Percentiles rank a stretch among this genome's conserved stretches.
Evolutionary conservation across 2,888 invertebrate genomes (phyloP).

Genomic region (Eilema depressum): DNA sequence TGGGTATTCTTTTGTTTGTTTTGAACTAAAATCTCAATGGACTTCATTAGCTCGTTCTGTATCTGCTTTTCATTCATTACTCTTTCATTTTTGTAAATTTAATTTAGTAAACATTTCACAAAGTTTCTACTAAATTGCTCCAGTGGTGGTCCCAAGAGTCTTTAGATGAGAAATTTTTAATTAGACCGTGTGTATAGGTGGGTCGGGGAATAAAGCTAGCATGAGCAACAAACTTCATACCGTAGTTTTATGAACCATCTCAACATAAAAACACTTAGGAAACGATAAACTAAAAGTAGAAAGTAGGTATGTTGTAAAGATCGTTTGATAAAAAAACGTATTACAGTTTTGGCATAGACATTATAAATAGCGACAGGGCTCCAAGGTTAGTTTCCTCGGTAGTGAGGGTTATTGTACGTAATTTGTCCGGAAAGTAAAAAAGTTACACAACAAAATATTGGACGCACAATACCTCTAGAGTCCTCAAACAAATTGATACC

Average conservation of each 20-base stretch:
- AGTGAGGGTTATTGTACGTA: conserved; percentile 41
- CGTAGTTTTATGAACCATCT: conserved; percentile 35
- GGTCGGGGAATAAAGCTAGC: not conserved
- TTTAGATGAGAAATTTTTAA: conserved; percentile 8
- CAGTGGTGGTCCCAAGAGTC: not conserved
- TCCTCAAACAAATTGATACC: conserved; percentile 65
- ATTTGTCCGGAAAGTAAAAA: conserved; percentile 45
- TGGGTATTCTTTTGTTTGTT: conserved; percentile 56
- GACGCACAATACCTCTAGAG: conserved; percentile 47
- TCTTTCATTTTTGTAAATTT: not conserved
- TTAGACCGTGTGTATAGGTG: not conserved
- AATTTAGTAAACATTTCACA: not conserved
- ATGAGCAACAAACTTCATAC: conserved; percentile 25
- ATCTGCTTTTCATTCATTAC: conserved; percentile 1
- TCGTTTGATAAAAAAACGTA: conserved; percentile 49
- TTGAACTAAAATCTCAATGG: conserved; percentile 38
- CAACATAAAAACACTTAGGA: conserved; percentile 45
- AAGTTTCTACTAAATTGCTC: not conserved
- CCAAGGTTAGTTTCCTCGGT: conserved; percentile 37
- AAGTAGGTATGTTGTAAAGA: conserved; percentile 49
- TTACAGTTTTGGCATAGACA: conserved; percentile 44
- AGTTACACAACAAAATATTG: conserved; percentile 35
- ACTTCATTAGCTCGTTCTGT: conserved; percentile 18
- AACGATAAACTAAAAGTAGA: conserved; percentile 42
- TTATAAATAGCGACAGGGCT: conserved; percentile 46